Evolutionary conservation across 2,888 invertebrate species (phyloP), one percentile per base, ranked within the genome.

Genomic region (Netelia fuscicornis): DNA sequence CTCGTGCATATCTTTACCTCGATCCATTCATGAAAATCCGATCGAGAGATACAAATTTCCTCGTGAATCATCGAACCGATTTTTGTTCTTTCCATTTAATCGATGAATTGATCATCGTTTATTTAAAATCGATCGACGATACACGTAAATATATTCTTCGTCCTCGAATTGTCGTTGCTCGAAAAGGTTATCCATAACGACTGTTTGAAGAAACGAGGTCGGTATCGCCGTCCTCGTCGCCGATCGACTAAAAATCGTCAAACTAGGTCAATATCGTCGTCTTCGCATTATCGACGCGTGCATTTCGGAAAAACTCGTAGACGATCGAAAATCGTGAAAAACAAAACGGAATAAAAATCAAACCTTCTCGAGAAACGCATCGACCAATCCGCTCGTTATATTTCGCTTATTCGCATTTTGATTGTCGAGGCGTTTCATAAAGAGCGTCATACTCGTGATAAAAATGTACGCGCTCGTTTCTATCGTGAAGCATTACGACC

Each of bases 401-500:
- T 20, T 20, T 20, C 20, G 20, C 20, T 20, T 20, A 20, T 20
- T 56, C 62, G n/a, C 42, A 62, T 72, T 79, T 65, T 6, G 10
- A 62, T 52, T 11, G 58, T 20, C 62, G 9, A 56, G 20, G 42
- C 11, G 6, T n/a, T 10, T 13, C 3, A n/a, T 2, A 25, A 11
- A 9, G 48, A 13, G 54, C n/a, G 42, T 11, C 25, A 23, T 23
- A 52, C 56, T 54, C 9, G n/a, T 17, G 56, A 44, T 65, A 42
- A 80, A 72, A 67, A 11, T 58, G 58, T 30, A 65, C 17, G 10
- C 48, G 58, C 81, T 74, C 81, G 81, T 81, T 70, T 70, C 20
- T 6, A 13, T 70, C 81, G 64, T 75, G 75, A 81, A 68, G 62
- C 52, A 23, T 68, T 75, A 81, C 65, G 80, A 67, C 48, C 44